phyloP scores from a whole-genome alignment of 2,797 vertebrate species.

The Eutrigla gurnardus region DNA sequence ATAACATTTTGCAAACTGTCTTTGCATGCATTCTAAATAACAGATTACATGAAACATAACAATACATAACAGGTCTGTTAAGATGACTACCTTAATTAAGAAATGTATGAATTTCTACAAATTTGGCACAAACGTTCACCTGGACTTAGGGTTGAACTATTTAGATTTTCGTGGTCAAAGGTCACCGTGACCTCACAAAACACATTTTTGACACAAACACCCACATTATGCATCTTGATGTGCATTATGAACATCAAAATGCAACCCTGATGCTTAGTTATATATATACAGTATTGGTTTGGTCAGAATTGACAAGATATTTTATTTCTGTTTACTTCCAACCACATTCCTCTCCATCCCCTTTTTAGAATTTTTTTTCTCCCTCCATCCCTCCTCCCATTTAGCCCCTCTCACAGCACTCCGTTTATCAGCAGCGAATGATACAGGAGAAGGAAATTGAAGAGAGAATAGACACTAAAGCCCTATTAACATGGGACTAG shows the following conservation, averaged over 20 bases:
- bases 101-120: too few species aligned
- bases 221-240: not conserved
- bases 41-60: not conserved
- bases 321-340: not conserved
- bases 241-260: conserved; percentile 3
- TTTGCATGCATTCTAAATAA: not conserved
- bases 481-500: too few species aligned
- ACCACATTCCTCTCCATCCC: not conserved
- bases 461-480: conserved; percentile 55
- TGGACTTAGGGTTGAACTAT: too few species aligned
- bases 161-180: too few species aligned
- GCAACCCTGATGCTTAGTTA: not conserved
- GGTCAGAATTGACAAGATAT: conserved; percentile 10
- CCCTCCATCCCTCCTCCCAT: conserved; percentile 57
- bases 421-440: conserved; percentile 66
- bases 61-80: not conserved
- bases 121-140: too few species aligned
- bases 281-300: not conserved
- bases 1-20: not conserved
- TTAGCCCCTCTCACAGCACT: conserved; percentile 51
- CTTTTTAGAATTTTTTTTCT: conserved; percentile 33
- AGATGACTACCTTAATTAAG: not conserved
- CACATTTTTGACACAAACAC: not conserved
- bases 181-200: too few species aligned
- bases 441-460: conserved; percentile 66